Base-by-base conservation (phyloP, 2,113 vertebrate genomes). In the Myotis davidii region DNA sequence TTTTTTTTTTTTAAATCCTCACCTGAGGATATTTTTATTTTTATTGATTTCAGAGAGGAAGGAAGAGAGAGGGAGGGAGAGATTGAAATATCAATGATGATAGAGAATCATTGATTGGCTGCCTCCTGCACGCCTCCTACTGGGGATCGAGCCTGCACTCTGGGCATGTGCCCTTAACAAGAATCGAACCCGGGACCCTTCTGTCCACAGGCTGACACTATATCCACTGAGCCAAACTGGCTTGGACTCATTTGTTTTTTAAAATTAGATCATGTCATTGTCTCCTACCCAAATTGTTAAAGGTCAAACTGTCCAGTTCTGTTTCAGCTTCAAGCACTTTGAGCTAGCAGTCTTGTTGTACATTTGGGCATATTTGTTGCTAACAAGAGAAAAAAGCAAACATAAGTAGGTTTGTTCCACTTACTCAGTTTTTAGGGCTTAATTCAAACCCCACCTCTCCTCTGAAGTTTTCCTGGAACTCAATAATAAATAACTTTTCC, bases 261-360 rank as follows among this genome's bases (percentile, higher is more conserved):
- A 93, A 94, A 94, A 88, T 83, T 87, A 91, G 54, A 86, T 88
- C 61, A 67, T 72, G 37, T 42, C 69, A 88, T 95, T 93, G 56
- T 37, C n/a, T 92, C 61, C 52, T 81, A 29, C 37, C 59, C 59
- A 61, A 84, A 54, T 45, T 29, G 6, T 10, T 78, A 45, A 82
- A 96, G 61, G 21, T 34, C 96, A 83, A 90, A 95, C 85, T 92
- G 59, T 91, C 27, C 29, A 67, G 34, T 87, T 92, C 81, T 93
- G 0, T 82, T 85, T 95, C 91, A 87, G 56, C 23, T 64, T 2
- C 61, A 54, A 39, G 82, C 20, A 81, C 32, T 95, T 52, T 11
- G 56, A 95, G 72, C 85, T 88, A 90, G 29, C 56, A 52, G 37
- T 56, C 16, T 83, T 54, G 3, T 90, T 81, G 54, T 23, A 76